Base-by-base conservation (phyloP, 2,888 invertebrate species). In the Scaptomyza polygonia region DNA sequence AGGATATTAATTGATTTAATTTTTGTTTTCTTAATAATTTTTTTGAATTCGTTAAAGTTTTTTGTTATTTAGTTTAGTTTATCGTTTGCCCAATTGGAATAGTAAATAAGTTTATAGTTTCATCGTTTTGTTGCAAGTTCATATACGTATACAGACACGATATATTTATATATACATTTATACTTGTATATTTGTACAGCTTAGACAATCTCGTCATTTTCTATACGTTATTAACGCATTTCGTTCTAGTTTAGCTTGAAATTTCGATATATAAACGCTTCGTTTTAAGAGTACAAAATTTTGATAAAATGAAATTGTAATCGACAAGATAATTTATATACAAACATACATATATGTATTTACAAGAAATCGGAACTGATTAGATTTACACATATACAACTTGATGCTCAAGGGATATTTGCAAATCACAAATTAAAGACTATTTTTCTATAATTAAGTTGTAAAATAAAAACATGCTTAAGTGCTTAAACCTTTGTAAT, bases 351-450 rank as follows among this genome's bases (percentile, higher is more conserved):
- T 52, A 25, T 21, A 67, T 65, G 62, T 79, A 81, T 80, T 80
- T 86, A 86, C 78, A 77, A 66, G 47, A 73, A 57, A 71, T 87
- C 68, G 58, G 86, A 86, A 81, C 81, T 81, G 81, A 88, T 86
- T 81, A 81, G 72, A 62, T 67, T 67, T 65, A 68, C 57, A 55
- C 39, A 42, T 51, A 45, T 27, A 53, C 43, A 40, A 59, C 52
- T 62, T 64, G 56, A 82, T 75, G 88, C 86, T 81, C 79, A 87
- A 85, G 71, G 71, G 61, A 85, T 63, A 48, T 73, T 73, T 69
- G 47, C 16, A 66, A 42, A 56, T 34, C 54, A 64, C 44, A 66
- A 65, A 39, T 51, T 40, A 7, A 73, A 55, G 47, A 76, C 67
- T 77, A 49, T 64, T 53, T 67, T 55, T 52, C 34, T 30, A 29